A percentile compares a stretch with the other conserved stretches of the same genome.
These are phyloP conservation scores for Lagopus muta DNA, from an alignment of 2,113 vertebrate species.

Conservation along the genomic window DNA sequence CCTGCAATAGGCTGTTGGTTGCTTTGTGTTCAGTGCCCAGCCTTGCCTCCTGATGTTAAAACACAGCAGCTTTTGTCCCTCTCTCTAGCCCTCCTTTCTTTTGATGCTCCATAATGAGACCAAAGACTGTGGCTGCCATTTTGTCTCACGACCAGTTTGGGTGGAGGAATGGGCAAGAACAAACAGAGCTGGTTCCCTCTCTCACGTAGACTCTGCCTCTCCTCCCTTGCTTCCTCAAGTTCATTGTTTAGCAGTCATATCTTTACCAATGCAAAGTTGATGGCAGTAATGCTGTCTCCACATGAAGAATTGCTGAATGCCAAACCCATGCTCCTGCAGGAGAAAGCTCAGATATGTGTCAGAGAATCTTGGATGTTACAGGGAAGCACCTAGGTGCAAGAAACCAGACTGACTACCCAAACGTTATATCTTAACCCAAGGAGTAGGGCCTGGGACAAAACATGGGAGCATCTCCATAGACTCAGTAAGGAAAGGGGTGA, in stretches of 20 bases:
- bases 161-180: background rate
- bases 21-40: background rate
- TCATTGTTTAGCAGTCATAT: background rate
- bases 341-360: background rate
- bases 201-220: background rate
- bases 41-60: background rate
- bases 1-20: background rate
- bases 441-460: background rate
- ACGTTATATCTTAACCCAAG: background rate
- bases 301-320: background rate
- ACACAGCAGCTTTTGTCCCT: background rate
- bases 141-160: fast-evolving
- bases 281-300: fast-evolving
- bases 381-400: background rate
- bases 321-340: background rate
- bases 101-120: background rate
- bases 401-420: background rate
- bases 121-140: background rate
- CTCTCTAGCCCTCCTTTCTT: background rate
- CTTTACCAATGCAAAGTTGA: background rate
- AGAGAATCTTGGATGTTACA: background rate
- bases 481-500: background rate
- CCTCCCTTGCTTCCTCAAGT: background rate
- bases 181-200: background rate
- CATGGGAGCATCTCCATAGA: background rate